Percentiles rank a stretch among this genome's conserved stretches.
These are phyloP conservation scores for Micrasema minimum DNA, from an alignment of 1,140 invertebrate genomes.

Conservation along the genomic window DNA sequence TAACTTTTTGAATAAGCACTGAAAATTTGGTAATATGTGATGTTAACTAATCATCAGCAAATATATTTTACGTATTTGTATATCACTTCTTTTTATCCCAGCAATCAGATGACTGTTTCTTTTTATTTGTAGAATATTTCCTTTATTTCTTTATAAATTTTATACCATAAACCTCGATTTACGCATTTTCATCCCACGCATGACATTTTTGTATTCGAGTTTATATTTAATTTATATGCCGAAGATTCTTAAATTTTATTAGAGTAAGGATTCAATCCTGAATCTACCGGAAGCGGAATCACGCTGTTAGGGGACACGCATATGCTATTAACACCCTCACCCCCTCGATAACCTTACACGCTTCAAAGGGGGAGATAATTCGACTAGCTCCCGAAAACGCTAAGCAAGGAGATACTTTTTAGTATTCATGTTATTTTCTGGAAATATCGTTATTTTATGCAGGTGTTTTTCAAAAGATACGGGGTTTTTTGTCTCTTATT, in stretches of 20 bases:
- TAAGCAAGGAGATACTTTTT: neutral
- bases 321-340: conserved; percentile 46
- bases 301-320: conserved; percentile 46
- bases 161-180: too few relatives aligned
- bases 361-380: neutral
- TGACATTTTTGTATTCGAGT: neutral
- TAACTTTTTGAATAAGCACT: too few relatives aligned
- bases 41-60: too few relatives aligned
- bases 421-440: neutral
- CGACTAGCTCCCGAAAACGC: neutral
- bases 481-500: neutral
- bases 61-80: too few relatives aligned
- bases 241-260: neutral
- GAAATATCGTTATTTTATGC: too few relatives aligned
- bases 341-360: conserved; percentile 3
- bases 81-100: too few relatives aligned
- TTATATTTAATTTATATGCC: neutral
- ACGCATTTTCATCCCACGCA: too few relatives aligned
- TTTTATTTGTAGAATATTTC: too few relatives aligned
- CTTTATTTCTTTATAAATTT: too few relatives aligned
- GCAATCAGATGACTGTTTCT: too few relatives aligned
- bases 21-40: too few relatives aligned
- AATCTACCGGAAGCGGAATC: conserved; percentile 41
- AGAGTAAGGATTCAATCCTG: conserved; percentile 15
- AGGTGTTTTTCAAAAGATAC: neutral